Base-by-base conservation (phyloP, 1,140 invertebrate species). In the Orussus abietinus region DNA sequence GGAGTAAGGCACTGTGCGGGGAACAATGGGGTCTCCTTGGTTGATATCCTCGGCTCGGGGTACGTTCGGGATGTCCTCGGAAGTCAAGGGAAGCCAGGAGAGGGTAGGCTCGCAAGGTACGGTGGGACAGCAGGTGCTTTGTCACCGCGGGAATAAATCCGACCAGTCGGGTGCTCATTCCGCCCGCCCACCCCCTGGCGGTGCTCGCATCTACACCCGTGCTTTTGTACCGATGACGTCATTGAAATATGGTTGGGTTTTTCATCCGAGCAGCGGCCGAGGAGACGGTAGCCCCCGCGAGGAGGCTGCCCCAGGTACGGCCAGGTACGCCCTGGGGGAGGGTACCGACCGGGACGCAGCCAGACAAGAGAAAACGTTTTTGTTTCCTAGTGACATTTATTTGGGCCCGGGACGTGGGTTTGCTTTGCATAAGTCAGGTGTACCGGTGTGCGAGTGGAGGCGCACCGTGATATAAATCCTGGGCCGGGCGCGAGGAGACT, bases 361-460 rank as follows among this genome's bases (percentile, higher is more conserved):
- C 47, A 59, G 58, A 54, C 50, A 57, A 60, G 55, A 59, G 57
- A 62, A n/a, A n/a, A 49, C 59, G 64, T 67, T 72, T 71, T 69
- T 69, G 66, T 71, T 72, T 64, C 49, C 56, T 55, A 52, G 64
- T 66, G 63, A 72, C 66, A 69, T 69, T 69, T 71, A 69, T 72
- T 72, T 65, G 66, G 64, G 58, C 53, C 48, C 54, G 55, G 55
- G 42, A 53, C 49, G 54, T 42, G 53, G 42, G 48, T 41, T 40
- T 43, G 53, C 56, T 69, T 72, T 69, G 66, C 66, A 72, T 71
- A 72, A 71, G 68, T 72, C 68, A 72, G 56, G 47, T 58, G 59
- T 62, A 60, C 45, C 53, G 45, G 54, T 64, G 64, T 64, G 59
- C 56, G 55, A 57, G 64, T 58, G 38, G 19, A 57, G 56, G 53